Conservation (phyloP, 2,797 vertebrate species). For the Heliangelus exortis region DNA sequence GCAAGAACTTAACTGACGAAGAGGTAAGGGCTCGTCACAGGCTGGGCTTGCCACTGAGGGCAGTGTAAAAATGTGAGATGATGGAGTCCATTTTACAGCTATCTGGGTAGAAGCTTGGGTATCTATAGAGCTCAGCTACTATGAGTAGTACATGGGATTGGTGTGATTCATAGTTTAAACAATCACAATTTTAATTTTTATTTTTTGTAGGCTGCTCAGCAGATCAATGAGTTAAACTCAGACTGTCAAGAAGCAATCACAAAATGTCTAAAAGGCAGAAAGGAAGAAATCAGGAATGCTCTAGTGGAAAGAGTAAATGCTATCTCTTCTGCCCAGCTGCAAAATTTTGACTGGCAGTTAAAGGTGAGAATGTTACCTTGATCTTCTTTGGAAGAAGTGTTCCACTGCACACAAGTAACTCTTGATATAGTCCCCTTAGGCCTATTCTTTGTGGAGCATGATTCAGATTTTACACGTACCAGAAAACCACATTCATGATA, state of each 20-base stretch:
- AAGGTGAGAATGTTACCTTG: constrained; percentile 81
- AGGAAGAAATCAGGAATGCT: constrained; percentile 84
- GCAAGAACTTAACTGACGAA: constrained; percentile 82
- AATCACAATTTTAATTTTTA: background rate
- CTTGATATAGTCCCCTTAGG: background rate
- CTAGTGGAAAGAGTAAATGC: constrained; percentile 85
- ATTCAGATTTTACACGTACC: background rate
- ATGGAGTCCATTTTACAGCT: background rate
- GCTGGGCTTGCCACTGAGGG: background rate
- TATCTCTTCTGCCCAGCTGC: constrained; percentile 87
- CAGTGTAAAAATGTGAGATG: background rate
- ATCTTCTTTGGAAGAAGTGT: background rate
- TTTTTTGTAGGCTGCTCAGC: constrained; percentile 79
- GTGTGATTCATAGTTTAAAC: background rate
- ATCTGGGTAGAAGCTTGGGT: background rate
- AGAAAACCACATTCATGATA: background rate
- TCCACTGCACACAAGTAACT: background rate
- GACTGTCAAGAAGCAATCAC: constrained; percentile 78
- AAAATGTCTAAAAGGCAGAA: constrained; percentile 85
- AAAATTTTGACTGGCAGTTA: constrained; percentile 97
- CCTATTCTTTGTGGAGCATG: background rate
- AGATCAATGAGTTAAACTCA: constrained; percentile 78
- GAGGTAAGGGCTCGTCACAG: constrained; percentile 77
- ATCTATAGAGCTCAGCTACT: background rate
- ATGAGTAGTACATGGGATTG: background rate